phyloP scores from a whole-genome alignment of 2,797 vertebrate species.

The Sparus aurata region DNA sequence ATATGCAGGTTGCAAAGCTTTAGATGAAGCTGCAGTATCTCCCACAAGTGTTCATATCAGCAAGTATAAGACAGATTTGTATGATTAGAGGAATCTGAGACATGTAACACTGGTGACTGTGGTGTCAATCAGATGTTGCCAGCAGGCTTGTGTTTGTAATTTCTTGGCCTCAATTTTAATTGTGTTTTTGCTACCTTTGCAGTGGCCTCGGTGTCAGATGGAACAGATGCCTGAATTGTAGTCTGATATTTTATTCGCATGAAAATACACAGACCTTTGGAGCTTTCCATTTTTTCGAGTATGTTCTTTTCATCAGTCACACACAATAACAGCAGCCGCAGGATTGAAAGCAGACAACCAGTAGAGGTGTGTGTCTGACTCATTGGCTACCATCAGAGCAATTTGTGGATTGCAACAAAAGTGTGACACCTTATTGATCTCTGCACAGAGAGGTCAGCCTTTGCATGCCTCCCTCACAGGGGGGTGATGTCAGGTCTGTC shows the following conservation, averaged over 20 bases:
- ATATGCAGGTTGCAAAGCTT: constrained; percentile 49
- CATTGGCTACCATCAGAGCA: background rate
- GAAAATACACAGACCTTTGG: constrained; percentile 63
- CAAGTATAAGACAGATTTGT: constrained; percentile 55
- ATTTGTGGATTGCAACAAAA: constrained; percentile 3
- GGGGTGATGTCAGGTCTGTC: constrained; percentile 1
- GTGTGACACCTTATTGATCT: constrained; percentile 27
- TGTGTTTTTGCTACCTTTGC: constrained; percentile 61
- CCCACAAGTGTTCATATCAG: constrained; percentile 41
- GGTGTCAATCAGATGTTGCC: constrained; percentile 59
- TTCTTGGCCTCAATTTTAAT: constrained; percentile 72
- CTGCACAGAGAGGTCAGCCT: background rate
- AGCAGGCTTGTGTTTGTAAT: constrained; percentile 35
- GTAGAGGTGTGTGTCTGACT: constrained; percentile 28
- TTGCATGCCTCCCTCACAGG: background rate
- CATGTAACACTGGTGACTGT: constrained; percentile 47
- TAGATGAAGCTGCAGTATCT: constrained; percentile 40
- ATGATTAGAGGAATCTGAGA: constrained; percentile 45
- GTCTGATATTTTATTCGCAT: constrained; percentile 76
- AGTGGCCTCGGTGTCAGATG: constrained; percentile 63
- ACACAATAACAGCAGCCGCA: constrained; percentile 50
- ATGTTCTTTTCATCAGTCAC: constrained; percentile 51
- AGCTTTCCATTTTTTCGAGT: constrained; percentile 55
- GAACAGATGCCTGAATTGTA: constrained; percentile 71
- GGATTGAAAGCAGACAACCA: constrained; percentile 42